Evolutionary conservation across 2,888 invertebrate species (phyloP).

Genomic region (Drosophila borborema): DNA sequence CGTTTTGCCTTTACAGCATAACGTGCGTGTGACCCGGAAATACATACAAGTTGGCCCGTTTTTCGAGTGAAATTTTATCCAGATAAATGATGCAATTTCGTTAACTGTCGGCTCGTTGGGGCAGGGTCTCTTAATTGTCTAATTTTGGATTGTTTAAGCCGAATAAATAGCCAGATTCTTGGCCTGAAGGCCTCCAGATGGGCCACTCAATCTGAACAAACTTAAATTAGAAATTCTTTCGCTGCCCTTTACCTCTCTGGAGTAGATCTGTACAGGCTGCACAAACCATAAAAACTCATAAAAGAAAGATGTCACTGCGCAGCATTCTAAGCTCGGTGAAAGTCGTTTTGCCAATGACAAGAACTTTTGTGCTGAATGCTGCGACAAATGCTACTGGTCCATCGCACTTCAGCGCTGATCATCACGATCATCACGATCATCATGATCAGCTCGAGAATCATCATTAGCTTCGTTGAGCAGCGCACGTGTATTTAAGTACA

Average conservation of each 20-base stretch:
- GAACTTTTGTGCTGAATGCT: constrained; percentile 71
- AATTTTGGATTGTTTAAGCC: constrained; percentile 44
- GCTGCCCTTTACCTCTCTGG: constrained; percentile 37
- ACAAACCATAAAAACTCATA: constrained; percentile 49
- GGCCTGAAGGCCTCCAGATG: constrained; percentile 6
- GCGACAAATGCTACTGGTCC: constrained; percentile 53
- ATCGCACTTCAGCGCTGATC: constrained; percentile 28
- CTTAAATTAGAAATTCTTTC: constrained; percentile 50
- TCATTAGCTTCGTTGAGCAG: constrained; percentile 10
- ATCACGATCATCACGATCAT: constrained; percentile 32
- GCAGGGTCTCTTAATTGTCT: constrained; percentile 54
- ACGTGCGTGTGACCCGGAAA: constrained; percentile 70
- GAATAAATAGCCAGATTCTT: constrained; percentile 31
- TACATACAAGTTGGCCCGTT: constrained; percentile 31
- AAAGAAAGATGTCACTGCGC: constrained; percentile 62
- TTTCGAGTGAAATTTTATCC: constrained; percentile 60
- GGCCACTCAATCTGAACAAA: constrained; percentile 8
- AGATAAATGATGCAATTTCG: constrained; percentile 76
- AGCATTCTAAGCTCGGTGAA: constrained; percentile 72
- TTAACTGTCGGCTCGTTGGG: constrained; percentile 26
- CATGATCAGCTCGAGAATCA: constrained; percentile 17
- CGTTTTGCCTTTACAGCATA: constrained; percentile 36
- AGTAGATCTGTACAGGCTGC: constrained; percentile 18
- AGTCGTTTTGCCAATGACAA: constrained; percentile 76
- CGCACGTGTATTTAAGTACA: constrained; percentile 72